Conservation (phyloP, 2,797 vertebrate genomes). For the Girardinus metallicus region DNA sequence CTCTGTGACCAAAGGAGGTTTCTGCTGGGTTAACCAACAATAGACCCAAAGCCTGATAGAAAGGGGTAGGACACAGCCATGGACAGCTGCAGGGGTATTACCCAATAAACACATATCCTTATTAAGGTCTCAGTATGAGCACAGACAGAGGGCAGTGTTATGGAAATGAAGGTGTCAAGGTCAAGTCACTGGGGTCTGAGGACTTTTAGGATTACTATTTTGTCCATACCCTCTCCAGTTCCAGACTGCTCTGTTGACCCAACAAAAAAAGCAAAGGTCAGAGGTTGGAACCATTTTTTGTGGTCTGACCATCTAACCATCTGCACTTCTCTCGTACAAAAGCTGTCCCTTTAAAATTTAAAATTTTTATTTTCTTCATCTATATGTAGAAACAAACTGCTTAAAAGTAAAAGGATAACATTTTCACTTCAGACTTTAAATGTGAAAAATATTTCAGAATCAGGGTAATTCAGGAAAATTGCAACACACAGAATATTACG, state of each 20-base stretch:
- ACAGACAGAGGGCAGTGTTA: constrained; percentile 73
- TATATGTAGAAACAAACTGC: neutral
- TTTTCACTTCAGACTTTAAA: neutral
- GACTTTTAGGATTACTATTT: constrained; percentile 63
- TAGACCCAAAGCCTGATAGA: constrained; percentile 9
- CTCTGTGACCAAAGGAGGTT: constrained; percentile 39
- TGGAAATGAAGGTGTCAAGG: constrained; percentile 82
- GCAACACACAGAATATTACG: neutral
- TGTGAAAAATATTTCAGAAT: neutral
- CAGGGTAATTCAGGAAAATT: neutral
- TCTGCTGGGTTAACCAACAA: constrained; percentile 1
- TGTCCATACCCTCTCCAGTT: constrained; percentile 40
- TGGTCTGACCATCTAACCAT: constrained; percentile 26
- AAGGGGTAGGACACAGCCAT: constrained; percentile 42
- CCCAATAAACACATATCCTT: constrained; percentile 59
- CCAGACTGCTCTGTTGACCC: constrained; percentile 62
- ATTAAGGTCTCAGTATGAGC: constrained; percentile 76
- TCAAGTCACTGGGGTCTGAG: constrained; percentile 71
- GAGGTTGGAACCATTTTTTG: constrained; percentile 53
- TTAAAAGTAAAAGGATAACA: neutral
- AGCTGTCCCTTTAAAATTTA: neutral
- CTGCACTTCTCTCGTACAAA: constrained; percentile 10
- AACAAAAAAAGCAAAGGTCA: constrained; percentile 37
- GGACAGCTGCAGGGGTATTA: constrained; percentile 76
- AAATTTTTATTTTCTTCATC: neutral